Conservation (phyloP, 92 coral and sea anemone species). For the Actinostola sp. region DNA sequence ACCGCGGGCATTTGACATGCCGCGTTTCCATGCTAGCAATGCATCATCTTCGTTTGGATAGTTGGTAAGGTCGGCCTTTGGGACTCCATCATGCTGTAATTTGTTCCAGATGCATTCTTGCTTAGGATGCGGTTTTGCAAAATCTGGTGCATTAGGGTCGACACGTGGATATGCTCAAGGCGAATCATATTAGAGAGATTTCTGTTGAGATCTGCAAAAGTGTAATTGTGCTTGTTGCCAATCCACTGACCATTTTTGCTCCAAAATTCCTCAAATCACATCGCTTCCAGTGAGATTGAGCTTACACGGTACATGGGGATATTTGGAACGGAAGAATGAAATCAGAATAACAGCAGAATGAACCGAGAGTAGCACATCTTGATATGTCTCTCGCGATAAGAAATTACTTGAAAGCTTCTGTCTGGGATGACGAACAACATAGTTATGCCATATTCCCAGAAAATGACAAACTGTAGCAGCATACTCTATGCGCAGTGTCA, state of each 20-base stretch:
- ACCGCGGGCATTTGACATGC: conserved; percentile 17
- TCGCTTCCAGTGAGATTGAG: conserved; percentile 44
- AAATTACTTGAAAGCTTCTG: conserved; percentile 17
- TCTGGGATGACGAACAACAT: neutral
- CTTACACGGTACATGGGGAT: conserved; percentile 20
- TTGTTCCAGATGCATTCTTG: conserved; percentile 42
- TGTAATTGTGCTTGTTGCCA: conserved; percentile 65
- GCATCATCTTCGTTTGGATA: conserved; percentile 36
- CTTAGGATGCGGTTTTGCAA: conserved; percentile 40
- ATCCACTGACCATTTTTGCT: conserved; percentile 63
- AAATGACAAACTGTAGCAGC: conserved; percentile 45
- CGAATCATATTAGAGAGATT: conserved; percentile 41
- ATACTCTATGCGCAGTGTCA: conserved; percentile 40
- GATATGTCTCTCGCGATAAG: conserved; percentile 16
- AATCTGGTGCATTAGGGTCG: conserved; percentile 45
- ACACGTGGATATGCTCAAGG: conserved; percentile 43
- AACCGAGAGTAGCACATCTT: conserved; percentile 39
- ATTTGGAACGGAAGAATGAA: conserved; percentile 39
- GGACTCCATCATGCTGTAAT: conserved; percentile 26
- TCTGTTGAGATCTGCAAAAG: conserved; percentile 39
- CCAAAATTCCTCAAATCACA: conserved; percentile 43
- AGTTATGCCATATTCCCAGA: conserved; percentile 54
- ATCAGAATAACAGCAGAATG: conserved; percentile 54
- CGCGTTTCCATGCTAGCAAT: conserved; percentile 29
- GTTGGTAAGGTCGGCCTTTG: conserved; percentile 25